Evolutionary conservation across 2,797 vertebrate genomes (phyloP), one percentile per base, ranked within the genome.

Genomic region (Sternotherus odoratus): DNA sequence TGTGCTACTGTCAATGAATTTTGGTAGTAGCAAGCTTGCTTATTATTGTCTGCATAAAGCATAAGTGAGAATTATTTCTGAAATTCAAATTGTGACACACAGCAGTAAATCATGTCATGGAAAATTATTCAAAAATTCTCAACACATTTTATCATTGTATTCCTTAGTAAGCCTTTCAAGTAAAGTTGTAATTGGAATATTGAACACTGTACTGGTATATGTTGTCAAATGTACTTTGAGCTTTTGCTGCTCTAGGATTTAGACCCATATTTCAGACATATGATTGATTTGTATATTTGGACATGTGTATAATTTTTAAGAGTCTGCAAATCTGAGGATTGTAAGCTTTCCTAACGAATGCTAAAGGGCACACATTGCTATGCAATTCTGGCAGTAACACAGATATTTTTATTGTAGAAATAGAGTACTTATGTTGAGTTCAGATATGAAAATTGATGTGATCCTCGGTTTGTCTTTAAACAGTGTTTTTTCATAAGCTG

Each of bases 321-420:
- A 95, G 72, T 39, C 21, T 0, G 2, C 28, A 60, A 39, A 77
- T 85, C 77, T 48, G 86, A 90, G 89, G 85, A 30, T 8, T 74
- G 82, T n/a, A 82, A 66, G 82, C 80, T 95, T 54, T 36, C 75
- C 63, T 91, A 69, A 77, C 39, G 39, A 5, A 8, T 0, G 1
- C 0, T 0, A 83, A 69, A 91, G 69, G 30, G 46, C 5, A 43
- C 7, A 5, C 1, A 0, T 78, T 79, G 86, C 39, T 82, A 0
- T 84, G 39, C 1, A 49, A 12, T 72, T 77, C 79, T 94, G 77
- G 90, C 96, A 96, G 83, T 21, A 43, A 49, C 39, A 51, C 43
- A 69, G 87, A 90, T 93, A 82, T 83, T 96, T 97, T 96, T 90
- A 83, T 94, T 48, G 54, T 91, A 93, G 75, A 91, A 92, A 48